Conservation (phyloP, 2,797 vertebrate genomes). For the Microtus californicus region DNA sequence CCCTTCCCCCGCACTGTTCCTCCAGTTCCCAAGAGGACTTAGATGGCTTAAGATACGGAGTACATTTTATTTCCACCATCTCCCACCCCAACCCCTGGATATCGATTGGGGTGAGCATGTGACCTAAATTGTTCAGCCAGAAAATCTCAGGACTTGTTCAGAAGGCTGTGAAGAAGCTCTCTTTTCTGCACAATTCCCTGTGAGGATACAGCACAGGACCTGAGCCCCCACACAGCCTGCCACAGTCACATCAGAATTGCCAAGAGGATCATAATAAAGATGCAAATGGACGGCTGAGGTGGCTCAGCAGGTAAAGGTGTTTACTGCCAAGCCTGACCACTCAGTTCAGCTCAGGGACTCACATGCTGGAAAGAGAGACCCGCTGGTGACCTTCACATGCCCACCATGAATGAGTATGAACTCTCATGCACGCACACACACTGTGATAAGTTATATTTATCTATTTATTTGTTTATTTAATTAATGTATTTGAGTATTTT, state of each 20-base stretch:
- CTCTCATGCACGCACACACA: not conserved
- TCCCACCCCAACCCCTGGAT: not conserved
- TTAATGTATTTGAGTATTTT: not conserved
- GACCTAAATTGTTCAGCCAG: not conserved
- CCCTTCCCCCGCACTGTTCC: not conserved
- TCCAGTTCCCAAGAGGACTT: not conserved
- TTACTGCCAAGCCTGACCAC: not conserved
- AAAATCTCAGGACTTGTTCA: constrained; percentile 13
- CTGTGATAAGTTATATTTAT: not conserved
- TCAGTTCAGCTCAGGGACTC: not conserved
- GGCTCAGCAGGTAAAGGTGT: not conserved
- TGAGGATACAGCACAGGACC: not conserved
- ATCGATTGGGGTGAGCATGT: not conserved
- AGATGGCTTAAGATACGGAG: not conserved
- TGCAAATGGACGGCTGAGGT: not conserved
- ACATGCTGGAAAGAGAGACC: not conserved
- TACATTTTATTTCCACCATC: not conserved
- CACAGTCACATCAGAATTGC: not conserved
- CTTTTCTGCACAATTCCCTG: not conserved
- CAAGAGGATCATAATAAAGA: not conserved
- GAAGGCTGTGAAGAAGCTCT: not conserved
- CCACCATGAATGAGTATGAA: not conserved
- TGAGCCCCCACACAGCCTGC: not conserved
- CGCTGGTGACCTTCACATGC: not conserved
- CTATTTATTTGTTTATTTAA: not conserved